A percentile compares a stretch with the other conserved stretches of the same genome.
Conservation (phyloP, 2,797 vertebrate genomes). For the Acrossocheilus wenchowensis region DNA sequence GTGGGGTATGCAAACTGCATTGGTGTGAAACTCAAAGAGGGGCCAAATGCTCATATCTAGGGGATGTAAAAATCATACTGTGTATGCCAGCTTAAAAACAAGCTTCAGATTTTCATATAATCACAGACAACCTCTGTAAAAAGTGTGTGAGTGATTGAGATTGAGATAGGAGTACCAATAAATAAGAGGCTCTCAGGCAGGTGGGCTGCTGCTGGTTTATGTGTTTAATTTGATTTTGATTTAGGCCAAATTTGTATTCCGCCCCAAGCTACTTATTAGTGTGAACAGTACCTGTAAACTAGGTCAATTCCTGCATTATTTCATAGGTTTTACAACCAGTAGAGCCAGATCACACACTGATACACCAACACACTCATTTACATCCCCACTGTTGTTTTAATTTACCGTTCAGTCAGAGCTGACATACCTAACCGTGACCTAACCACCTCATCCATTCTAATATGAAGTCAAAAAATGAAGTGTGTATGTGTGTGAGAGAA, state of each 20-base stretch:
- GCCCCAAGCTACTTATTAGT: conserved; percentile 33
- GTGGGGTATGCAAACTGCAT: neutral
- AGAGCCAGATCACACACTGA: conserved; percentile 9
- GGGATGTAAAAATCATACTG: too few species aligned
- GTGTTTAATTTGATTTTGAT: conserved; percentile 49
- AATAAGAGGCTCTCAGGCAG: conserved; percentile 26
- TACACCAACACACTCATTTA: conserved; percentile 26
- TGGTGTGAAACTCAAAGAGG: neutral
- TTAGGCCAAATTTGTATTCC: conserved; percentile 44
- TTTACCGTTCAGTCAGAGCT: neutral
- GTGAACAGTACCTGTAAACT: conserved; percentile 49
- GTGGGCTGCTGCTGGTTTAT: conserved; percentile 16
- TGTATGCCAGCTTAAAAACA: neutral
- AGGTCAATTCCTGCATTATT: conserved; percentile 39
- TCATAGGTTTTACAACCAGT: conserved; percentile 21
- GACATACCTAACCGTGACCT: neutral
- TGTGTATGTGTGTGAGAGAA: neutral
- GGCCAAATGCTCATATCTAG: neutral
- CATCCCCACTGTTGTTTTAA: conserved; percentile 8
- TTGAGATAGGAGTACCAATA: conserved; percentile 3
- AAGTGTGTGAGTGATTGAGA: conserved; percentile 12
- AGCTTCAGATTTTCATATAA: neutral
- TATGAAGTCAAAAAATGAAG: conserved; percentile 24
- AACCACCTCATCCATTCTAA: neutral
- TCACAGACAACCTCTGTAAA: neutral